A percentile compares a stretch with the other conserved stretches of the same genome.
These are phyloP conservation scores for cat (Felis catus) DNA, from an alignment of 2,113 vertebrate species.

Conservation along the genomic window F.catus_Fca126_mat1.0 CM031413.1:124138001-124138500, in stretches of 20 bases:
- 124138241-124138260: background rate
- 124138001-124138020: constrained; percentile 98
- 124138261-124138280: background rate
- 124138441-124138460: background rate
- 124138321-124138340: background rate
- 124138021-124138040: constrained; percentile 99
- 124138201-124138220: background rate
- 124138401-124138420: background rate
- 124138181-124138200: constrained; percentile 2
- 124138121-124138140: constrained; percentile 94
- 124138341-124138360: background rate
- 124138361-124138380: background rate
- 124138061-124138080: constrained; percentile 94
- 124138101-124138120: constrained; percentile 94
- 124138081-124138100: constrained; percentile 95
- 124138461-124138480: background rate
- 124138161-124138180: constrained; percentile 78
- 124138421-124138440: background rate
- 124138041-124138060: constrained; percentile 96
- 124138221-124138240: constrained; percentile 23
- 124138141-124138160: constrained; percentile 97
- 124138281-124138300: background rate
- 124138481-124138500: background rate
- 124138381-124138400: background rate
- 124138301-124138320: background rate